Evolutionary conservation across 2,888 invertebrate species (phyloP), one percentile per base, ranked within the genome.

Genomic region (Fissipunctia ypsillon): DNA sequence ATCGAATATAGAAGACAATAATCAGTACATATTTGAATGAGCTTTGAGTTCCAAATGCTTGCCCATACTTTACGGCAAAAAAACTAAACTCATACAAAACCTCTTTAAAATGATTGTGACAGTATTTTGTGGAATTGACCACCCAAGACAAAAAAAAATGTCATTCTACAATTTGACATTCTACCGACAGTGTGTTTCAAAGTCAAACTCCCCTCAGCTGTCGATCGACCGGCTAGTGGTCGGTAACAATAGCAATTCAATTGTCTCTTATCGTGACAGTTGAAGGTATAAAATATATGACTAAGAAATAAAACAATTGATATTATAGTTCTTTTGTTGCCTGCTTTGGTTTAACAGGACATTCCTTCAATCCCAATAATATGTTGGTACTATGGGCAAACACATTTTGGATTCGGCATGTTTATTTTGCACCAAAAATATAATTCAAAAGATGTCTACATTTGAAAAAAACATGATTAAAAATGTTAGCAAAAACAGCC

Each of bases 401-500:
- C 69, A 64, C 43, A 61, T 72, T 38, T 56, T 48, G 25, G 31
- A 57, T 78, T 74, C 67, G 54, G 57, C 70, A 52, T 61, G 48
- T 70, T 72, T 68, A 61, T 31, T 52, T 56, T 71, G 41, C 69
- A 80, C 45, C 64, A 65, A 64, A 67, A 63, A 25, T 3, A 48
- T 43, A 2, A 48, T 60, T 12, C 2, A 48, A 69, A 56, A 28
- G 19, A 57, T 57, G 60, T 54, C 35, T 73, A 35, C 25, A 52
- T 71, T 41, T 74, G 25, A 68, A 43, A 78, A 25, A 80, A 66
- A 74, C 28, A 80, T 74, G 69, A 75, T 73, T 76, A 72, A 43
- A 81, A 82, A 80, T 73, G 80, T 85, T 83, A 78, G 80, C 70
- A 80, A 66, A 76, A 76, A 84, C 88, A 90, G 88, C 87, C 89